Evolutionary conservation across 1,140 invertebrate species (phyloP), one percentile per base, ranked within the genome.

Genomic region (Geopemphigus sp.): DNA sequence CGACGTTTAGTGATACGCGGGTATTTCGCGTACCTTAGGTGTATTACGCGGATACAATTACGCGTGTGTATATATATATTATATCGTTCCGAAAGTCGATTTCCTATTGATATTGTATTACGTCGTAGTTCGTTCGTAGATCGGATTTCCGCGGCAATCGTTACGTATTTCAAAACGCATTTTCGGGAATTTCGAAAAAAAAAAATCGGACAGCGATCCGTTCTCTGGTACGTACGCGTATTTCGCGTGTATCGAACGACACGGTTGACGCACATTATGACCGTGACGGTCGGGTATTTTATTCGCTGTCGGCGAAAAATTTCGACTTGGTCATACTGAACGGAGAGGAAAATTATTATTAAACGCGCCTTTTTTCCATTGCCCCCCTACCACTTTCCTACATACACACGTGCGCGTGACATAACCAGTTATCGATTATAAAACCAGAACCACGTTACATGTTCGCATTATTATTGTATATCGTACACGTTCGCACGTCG

Each of bases 351-450:
- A 78, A 74, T 74, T 74, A 59, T 74, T 32, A 26, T 24, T 26
- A 74, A 72, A 29, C 26, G 5, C 29, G 54, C 45, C 56, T 50
- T 29, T 57, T 12, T 12, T 15, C n/a, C 53, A 19, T 39, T 26
- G 15, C 24, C 53, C 32, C 24, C 39, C 32, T 15, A 10, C 26
- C 57, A 5, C 15, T n/a, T 68, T 45, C 39, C 10, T 3, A 32
- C 54, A 1, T 14, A 17, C 15, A 39, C 3, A 50, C 3, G 5
- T 15, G 29, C 29, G 56, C 54, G 22, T 50, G 57, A 78, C 74
- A 63, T 78, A 63, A 78, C 57, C 39, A 78, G 74, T 78, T 61
- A 78, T 59, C 50, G 45, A 76, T 76, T 76, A 76, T 76, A 57
- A 61, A 56, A 73, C 70, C 74, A 78, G n/a, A 78, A 78, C 74